Base-by-base conservation (phyloP, 2,888 invertebrate species). In the Erannis defoliaria region DNA sequence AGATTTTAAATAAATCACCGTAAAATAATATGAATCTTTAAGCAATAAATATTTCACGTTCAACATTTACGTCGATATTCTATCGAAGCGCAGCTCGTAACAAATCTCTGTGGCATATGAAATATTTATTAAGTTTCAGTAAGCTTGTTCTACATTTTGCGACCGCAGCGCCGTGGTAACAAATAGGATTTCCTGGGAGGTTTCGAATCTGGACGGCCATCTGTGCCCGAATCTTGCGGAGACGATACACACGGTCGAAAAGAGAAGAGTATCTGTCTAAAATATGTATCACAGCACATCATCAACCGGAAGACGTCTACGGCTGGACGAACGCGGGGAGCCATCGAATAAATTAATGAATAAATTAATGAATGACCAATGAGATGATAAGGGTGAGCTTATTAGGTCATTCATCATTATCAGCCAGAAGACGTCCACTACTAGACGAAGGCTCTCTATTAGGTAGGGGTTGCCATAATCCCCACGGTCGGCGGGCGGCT, bases 171-270 rank as follows among this genome's bases (percentile, higher is more conserved):
- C 82, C 81, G 80, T 78, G 76, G 80, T 73, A 76, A 78, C 81
- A 86, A 89, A 90, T 90, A 85, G 90, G 87, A 90, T 91, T 88
- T 86, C 74, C 83, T 82, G 80, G 68, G 72, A 79, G 74, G 78
- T 80, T 79, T 77, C n/a, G 84, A 88, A 90, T 90, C 89, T 87
- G 83, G 80, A 75, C 80, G 72, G 76, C 88, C 90, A 90, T 90
- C 89, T 91, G 90, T 88, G 88, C 78, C 84, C 84, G 75, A 85
- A 85, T 86, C 84, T 86, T 81, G 51, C 19, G 18, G 64, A 46
- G 55, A 63, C 50, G 70, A 57, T 76, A 89, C 86, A 86, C 70
- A 89, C 83, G 35, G 84, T 0, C 31, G 9, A 0, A 0, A 5
- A 19, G 66, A 16, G 55, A 65, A 57, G 8, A 26, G 26, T 8